Percentiles rank a stretch among this genome's conserved stretches.
These are phyloP conservation scores for Apamea sordens DNA, from an alignment of 2,888 invertebrate genomes.

Conservation along the genomic window DNA sequence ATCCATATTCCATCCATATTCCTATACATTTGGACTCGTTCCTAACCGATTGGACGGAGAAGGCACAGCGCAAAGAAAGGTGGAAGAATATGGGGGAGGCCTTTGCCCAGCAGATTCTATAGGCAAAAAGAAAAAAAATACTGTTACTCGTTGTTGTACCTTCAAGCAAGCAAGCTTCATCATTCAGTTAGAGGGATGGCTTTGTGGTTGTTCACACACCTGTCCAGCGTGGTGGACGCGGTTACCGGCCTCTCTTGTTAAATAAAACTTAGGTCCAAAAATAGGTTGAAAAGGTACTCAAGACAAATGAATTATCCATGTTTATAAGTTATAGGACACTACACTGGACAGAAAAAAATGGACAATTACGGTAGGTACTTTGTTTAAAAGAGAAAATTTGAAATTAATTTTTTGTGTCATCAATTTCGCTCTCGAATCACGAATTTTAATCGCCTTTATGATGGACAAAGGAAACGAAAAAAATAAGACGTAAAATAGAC, in stretches of 20 bases:
- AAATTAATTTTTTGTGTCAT: conserved; percentile 8
- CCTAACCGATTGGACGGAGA: too few species aligned
- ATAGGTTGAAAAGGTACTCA: not conserved
- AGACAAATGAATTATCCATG: not conserved
- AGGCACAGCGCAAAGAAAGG: too few species aligned
- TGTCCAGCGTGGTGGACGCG: not conserved
- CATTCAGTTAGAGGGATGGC: not conserved
- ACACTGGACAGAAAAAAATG: not conserved
- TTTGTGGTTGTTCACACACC: not conserved
- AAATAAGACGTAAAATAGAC: conserved; percentile 41
- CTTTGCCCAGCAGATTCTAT: too few species aligned
- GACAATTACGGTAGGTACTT: not conserved
- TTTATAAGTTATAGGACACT: not conserved
- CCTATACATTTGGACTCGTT: not conserved
- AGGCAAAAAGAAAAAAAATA: too few species aligned
- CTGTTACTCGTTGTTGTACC: not conserved
- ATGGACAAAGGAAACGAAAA: conserved; percentile 39
- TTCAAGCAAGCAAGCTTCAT: not conserved
- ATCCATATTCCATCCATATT: too few species aligned
- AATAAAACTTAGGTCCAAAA: not conserved
- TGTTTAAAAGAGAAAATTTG: not conserved
- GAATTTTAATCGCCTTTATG: conserved; percentile 49
- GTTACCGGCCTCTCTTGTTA: not conserved
- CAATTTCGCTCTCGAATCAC: conserved; percentile 36
- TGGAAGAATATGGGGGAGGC: too few species aligned